Evolutionary conservation across 2,797 vertebrate species (phyloP).

Genomic region (Gambusia yucatana): DNA sequence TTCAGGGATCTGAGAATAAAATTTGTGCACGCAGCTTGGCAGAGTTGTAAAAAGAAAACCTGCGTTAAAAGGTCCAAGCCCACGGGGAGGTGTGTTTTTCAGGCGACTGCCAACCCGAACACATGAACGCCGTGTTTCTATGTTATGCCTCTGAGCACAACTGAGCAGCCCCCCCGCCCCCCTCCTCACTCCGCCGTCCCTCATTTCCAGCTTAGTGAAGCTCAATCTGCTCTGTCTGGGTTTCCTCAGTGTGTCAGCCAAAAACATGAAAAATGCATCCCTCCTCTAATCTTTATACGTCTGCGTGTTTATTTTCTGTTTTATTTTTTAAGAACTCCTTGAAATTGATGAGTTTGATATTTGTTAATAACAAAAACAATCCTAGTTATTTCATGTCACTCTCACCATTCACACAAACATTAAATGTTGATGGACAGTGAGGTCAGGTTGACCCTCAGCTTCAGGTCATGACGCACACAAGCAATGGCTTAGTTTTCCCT

Average conservation of each 20-base stretch:
- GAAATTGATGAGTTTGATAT: constrained; percentile 14
- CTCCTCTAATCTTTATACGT: constrained; percentile 18
- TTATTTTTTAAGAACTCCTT: constrained; percentile 7
- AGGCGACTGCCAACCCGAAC: constrained; percentile 33
- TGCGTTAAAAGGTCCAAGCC: constrained; percentile 40
- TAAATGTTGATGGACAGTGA: constrained; percentile 41
- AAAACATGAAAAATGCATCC: constrained; percentile 30
- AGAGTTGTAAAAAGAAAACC: constrained; percentile 46
- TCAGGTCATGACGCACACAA: constrained; percentile 50
- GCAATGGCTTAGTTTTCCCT: constrained; percentile 62
- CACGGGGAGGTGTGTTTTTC: constrained; percentile 24
- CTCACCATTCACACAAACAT: constrained; percentile 30
- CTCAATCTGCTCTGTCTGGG: constrained; percentile 73
- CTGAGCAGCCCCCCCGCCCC: constrained; percentile 54
- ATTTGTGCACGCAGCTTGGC: constrained; percentile 28
- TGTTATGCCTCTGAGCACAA: constrained; percentile 58
- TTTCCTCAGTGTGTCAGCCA: constrained; percentile 57
- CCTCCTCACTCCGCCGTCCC: constrained; percentile 12
- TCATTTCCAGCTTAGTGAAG: constrained; percentile 55
- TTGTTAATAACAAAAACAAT: constrained; percentile 9
- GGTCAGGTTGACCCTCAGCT: constrained; percentile 52
- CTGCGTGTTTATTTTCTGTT: not conserved
- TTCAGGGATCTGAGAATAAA: constrained; percentile 17
- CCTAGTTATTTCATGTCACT: constrained; percentile 10
- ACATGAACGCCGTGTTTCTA: constrained; percentile 46